phyloP scores from a whole-genome alignment of 2,113 vertebrate species.

The Amphiprion ocellaris region DNA sequence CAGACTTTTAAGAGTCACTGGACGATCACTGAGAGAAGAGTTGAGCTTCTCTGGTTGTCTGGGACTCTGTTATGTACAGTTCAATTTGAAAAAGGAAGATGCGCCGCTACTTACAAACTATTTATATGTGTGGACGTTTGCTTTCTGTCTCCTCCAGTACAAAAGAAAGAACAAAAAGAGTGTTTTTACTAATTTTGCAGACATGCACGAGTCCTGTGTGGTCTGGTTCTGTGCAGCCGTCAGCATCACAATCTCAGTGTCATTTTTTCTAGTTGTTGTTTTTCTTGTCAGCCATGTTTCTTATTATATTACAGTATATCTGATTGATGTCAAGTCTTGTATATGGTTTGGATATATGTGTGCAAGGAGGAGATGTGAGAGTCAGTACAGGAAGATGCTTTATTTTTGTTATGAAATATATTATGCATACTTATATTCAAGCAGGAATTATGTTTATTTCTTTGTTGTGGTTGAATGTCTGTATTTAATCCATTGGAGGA shows the following conservation, averaged over 20 bases:
- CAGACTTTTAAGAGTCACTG: constrained; percentile 46
- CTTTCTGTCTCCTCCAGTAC: constrained; percentile 77
- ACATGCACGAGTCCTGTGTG: constrained; percentile 56
- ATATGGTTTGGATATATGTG: constrained; percentile 86
- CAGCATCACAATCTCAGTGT: constrained; percentile 82
- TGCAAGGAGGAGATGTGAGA: constrained; percentile 74
- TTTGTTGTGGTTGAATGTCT: constrained; percentile 90
- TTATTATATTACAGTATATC: constrained; percentile 87
- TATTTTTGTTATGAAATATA: constrained; percentile 96
- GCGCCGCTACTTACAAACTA: constrained; percentile 79
- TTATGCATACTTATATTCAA: constrained; percentile 93
- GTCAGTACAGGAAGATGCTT: constrained; percentile 90
- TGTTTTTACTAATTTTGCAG: constrained; percentile 67
- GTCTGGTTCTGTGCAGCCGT: constrained; percentile 74
- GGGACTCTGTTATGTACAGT: constrained; percentile 74
- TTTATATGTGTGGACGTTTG: constrained; percentile 81
- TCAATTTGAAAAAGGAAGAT: constrained; percentile 60
- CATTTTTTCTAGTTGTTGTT: constrained; percentile 73
- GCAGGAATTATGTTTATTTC: constrained; percentile 88
- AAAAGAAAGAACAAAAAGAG: constrained; percentile 73
- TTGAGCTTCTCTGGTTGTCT: constrained; percentile 38
- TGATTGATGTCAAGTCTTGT: constrained; percentile 85
- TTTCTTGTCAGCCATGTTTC: constrained; percentile 83
- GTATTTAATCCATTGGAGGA: constrained; percentile 89
- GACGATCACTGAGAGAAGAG: constrained; percentile 49